These are phyloP conservation scores for Lepas anatifera DNA, from an alignment of 2,888 invertebrate species.

Conservation along the genomic window DNA sequence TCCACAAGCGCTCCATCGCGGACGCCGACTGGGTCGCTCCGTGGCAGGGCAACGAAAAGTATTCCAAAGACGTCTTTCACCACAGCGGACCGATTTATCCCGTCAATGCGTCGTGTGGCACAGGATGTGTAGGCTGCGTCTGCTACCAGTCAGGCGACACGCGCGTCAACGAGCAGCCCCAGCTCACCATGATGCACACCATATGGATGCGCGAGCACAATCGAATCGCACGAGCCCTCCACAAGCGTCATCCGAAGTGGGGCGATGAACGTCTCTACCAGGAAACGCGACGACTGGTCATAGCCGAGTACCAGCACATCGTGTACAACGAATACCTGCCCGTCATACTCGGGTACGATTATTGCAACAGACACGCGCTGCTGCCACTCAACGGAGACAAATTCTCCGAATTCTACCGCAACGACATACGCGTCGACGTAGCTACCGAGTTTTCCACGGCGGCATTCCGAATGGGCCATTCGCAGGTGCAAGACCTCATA, in stretches of 20 bases:
- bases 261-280: constrained; percentile 41
- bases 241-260: constrained; percentile 38
- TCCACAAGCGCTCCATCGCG: too few species aligned
- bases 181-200: constrained; percentile 57
- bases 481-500: constrained; percentile 18
- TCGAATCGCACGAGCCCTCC: constrained; percentile 35
- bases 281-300: constrained; percentile 40
- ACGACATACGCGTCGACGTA: constrained; percentile 4
- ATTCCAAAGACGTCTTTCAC: neutral
- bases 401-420: constrained; percentile 17
- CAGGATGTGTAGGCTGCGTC: neutral
- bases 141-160: constrained; percentile 34
- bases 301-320: constrained; percentile 42
- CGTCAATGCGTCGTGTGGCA: neutral
- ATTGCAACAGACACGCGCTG: neutral
- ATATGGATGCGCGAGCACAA: constrained; percentile 45
- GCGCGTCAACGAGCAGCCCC: constrained; percentile 44
- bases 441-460: constrained; percentile 20
- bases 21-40: neutral
- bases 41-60: neutral
- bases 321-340: constrained; percentile 44
- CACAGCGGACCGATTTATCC: neutral
- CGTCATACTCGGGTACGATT: constrained; percentile 39
- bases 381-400: neutral
- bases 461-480: constrained; percentile 23